A percentile compares a stretch with the other conserved stretches of the same genome.
These are phyloP conservation scores for Pseudocheirus occidentalis DNA, from an alignment of 2,797 vertebrate species.

Conservation along the genomic window DNA sequence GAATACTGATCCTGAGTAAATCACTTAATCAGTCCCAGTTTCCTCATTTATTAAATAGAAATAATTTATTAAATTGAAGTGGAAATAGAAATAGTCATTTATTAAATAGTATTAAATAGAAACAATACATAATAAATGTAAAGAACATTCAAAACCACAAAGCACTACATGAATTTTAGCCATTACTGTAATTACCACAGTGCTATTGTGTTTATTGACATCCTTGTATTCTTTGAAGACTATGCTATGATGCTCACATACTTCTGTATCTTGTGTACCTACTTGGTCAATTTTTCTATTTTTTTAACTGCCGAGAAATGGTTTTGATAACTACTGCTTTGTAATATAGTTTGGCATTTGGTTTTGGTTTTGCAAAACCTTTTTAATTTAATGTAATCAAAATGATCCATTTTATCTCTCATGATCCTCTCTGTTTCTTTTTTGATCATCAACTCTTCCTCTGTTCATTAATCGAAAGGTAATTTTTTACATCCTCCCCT, in stretches of 20 bases:
- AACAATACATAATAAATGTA: not conserved
- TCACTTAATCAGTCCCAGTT: not conserved
- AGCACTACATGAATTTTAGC: not conserved
- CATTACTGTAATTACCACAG: not conserved
- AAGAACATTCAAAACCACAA: not conserved
- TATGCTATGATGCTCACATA: not conserved
- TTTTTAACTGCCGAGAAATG: not conserved
- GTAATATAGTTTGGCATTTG: not conserved
- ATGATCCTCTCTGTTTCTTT: not conserved
- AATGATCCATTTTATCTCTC: not conserved
- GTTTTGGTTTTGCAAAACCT: not conserved
- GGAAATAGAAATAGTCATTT: not conserved
- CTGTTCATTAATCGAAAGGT: not conserved
- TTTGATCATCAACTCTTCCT: not conserved
- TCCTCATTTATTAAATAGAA: not conserved
- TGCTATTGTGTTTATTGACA: not conserved
- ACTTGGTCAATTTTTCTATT: not conserved
- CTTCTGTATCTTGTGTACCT: not conserved
- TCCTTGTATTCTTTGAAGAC: not conserved
- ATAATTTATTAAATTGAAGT: not conserved
- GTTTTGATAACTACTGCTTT: not conserved
- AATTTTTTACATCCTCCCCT: not conserved
- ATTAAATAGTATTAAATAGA: not conserved
- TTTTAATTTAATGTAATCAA: not conserved
- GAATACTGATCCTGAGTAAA: not conserved